phyloP scores from a whole-genome alignment of 2,113 vertebrate species.

The Empidonax alnorum region DNA sequence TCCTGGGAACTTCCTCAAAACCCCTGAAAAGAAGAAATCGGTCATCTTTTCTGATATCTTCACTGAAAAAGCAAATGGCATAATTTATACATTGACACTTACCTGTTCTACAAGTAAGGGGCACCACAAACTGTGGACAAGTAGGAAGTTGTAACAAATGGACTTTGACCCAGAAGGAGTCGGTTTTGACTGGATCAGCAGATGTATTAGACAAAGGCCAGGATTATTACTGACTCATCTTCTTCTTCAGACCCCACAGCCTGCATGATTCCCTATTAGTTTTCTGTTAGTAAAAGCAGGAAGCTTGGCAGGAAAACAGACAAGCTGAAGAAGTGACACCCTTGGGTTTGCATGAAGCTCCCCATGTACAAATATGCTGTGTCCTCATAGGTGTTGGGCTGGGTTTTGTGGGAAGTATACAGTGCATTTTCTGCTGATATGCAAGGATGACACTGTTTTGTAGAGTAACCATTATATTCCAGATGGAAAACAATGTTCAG shows the following conservation, averaged over 20 bases:
- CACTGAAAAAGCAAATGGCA: neutral
- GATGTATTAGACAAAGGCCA: neutral
- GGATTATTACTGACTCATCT: neutral
- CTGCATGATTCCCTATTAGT: neutral
- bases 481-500: neutral
- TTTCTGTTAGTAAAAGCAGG: neutral
- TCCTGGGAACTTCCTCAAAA: neutral
- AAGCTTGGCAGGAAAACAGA: neutral
- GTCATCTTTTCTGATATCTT: neutral
- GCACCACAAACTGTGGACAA: neutral
- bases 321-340: neutral
- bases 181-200: neutral
- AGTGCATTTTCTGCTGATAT: neutral
- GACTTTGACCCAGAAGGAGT: neutral
- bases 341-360: neutral
- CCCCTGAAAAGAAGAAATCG: neutral
- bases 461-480: neutral
- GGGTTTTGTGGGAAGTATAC: neutral
- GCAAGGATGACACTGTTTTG: neutral
- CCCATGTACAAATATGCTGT: neutral
- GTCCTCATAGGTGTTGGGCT: neutral
- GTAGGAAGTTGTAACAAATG: neutral
- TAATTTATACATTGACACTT: neutral
- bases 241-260: neutral
- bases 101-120: neutral